These are phyloP conservation scores for Spondyliosoma cantharus DNA, from an alignment of 2,797 vertebrate genomes.

Conservation along the genomic window DNA sequence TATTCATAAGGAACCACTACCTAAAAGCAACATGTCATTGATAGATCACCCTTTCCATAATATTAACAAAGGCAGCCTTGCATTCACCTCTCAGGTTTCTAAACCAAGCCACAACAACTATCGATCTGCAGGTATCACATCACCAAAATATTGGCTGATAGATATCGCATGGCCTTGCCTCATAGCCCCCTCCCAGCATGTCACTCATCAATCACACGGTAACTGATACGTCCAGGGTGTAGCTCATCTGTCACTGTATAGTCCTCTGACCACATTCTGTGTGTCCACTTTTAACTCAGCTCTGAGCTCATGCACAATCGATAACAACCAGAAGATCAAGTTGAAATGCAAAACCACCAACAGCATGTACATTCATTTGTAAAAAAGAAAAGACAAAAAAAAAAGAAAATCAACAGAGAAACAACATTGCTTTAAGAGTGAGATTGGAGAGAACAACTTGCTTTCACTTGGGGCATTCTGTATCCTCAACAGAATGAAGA, in stretches of 20 bases:
- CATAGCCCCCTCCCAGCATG: constrained; percentile 45
- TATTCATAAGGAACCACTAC: constrained; percentile 37
- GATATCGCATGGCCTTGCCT: constrained; percentile 68
- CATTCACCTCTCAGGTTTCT: constrained; percentile 61
- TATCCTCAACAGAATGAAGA: constrained; percentile 11
- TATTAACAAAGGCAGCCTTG: constrained; percentile 51
- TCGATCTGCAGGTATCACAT: constrained; percentile 74
- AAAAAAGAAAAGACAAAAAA: constrained; percentile 24
- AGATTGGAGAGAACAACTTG: constrained; percentile 30
- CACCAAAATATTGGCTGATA: constrained; percentile 64
- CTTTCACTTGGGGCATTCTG: constrained; percentile 36
- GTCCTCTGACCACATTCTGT: constrained; percentile 64
- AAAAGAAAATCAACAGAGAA: constrained; percentile 20
- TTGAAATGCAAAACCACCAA: constrained; percentile 63
- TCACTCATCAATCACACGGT: constrained; percentile 66
- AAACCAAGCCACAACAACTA: constrained; percentile 59
- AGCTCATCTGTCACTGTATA: constrained; percentile 57
- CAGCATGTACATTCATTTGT: constrained; percentile 56
- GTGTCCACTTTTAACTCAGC: constrained; percentile 53
- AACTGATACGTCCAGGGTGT: constrained; percentile 55
- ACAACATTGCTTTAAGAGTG: constrained; percentile 3
- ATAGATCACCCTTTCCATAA: constrained; percentile 54
- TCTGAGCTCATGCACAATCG: constrained; percentile 50
- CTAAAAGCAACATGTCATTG: constrained; percentile 57
- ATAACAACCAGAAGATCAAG: constrained; percentile 38